A percentile compares a stretch with the other conserved stretches of the same genome.
These are phyloP conservation scores for Dendrophyllia cribrosa DNA, from an alignment of 64 coral and sea anemone genomes.

Conservation along the genomic window DNA sequence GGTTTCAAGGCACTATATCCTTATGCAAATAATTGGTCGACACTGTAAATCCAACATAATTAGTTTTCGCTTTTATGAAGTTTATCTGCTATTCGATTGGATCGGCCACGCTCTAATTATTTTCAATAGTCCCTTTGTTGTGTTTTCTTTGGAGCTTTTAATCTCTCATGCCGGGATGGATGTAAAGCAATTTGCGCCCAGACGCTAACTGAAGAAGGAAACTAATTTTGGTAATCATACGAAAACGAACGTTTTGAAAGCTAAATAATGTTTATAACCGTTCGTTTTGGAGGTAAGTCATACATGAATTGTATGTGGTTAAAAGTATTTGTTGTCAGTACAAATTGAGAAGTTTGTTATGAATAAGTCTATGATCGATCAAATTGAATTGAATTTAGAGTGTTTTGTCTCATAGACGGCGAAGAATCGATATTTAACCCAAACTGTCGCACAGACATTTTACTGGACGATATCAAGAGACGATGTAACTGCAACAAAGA, in stretches of 20 bases:
- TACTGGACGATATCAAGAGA: conserved; percentile 83
- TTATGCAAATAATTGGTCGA: neutral
- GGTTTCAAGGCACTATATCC: neutral
- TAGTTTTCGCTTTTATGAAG: conserved; percentile 42
- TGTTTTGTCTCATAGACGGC: conserved; percentile 63
- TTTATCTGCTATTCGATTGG: conserved; percentile 16
- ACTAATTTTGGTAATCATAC: neutral
- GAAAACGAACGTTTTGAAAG: neutral
- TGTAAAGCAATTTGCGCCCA: neutral
- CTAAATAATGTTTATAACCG: conserved; percentile 64
- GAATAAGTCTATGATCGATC: neutral
- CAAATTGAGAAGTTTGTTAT: neutral
- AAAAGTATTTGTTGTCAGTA: neutral
- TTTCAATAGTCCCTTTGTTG: conserved; percentile 11
- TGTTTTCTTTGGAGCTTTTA: neutral
- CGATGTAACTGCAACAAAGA: conserved; percentile 89
- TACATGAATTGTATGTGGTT: neutral
- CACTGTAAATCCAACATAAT: conserved; percentile 46
- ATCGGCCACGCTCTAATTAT: conserved; percentile 9
- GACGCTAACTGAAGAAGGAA: neutral
- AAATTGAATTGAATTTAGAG: neutral
- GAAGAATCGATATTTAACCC: conserved; percentile 96
- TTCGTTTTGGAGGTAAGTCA: conserved; percentile 65
- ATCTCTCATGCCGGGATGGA: neutral
- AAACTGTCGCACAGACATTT: conserved; percentile 77